A percentile compares a stretch with the other conserved stretches of the same genome.
These are phyloP conservation scores for Athalia rosae DNA, from an alignment of 2,888 invertebrate genomes.

Conservation along the genomic window DNA sequence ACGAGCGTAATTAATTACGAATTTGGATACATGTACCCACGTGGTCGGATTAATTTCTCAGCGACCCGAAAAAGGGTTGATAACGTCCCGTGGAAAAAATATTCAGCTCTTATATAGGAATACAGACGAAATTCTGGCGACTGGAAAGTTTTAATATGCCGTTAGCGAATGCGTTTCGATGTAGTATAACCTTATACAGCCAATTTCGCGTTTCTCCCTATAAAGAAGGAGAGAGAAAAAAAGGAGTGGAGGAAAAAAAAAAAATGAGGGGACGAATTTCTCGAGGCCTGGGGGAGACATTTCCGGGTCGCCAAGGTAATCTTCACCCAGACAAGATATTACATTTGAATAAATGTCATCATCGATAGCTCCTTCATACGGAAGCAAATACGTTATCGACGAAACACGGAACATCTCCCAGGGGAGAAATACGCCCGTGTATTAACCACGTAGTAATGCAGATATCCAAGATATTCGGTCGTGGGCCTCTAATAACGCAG, in stretches of 20 bases:
- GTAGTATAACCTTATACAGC: slow-evolving; percentile 3
- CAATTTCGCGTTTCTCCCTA: background rate
- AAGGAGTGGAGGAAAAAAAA: slow-evolving; percentile 33
- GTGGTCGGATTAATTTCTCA: too few species aligned
- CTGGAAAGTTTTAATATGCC: slow-evolving; percentile 39
- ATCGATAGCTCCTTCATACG: slow-evolving; percentile 69
- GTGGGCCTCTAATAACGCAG: background rate
- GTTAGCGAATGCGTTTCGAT: background rate
- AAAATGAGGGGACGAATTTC: slow-evolving; percentile 34
- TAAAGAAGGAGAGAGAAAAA: too few species aligned
- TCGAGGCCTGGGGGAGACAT: slow-evolving; percentile 67
- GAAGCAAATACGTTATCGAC: slow-evolving; percentile 65
- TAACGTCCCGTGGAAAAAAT: too few species aligned
- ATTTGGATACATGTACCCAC: too few species aligned
- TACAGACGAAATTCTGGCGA: background rate
- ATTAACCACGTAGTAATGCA: slow-evolving; percentile 27
- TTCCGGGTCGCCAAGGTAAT: slow-evolving; percentile 66
- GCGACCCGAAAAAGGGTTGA: too few species aligned
- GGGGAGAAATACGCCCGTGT: slow-evolving; percentile 70
- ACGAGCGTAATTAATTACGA: too few species aligned
- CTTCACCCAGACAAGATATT: slow-evolving; percentile 72
- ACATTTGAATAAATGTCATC: slow-evolving; percentile 73
- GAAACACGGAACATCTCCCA: slow-evolving; percentile 65
- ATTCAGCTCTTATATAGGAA: background rate
- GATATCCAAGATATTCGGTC: slow-evolving; percentile 8